Evolutionary conservation across 2,888 invertebrate species (phyloP).

Genomic region (Acrocyrtus sp.): DNA sequence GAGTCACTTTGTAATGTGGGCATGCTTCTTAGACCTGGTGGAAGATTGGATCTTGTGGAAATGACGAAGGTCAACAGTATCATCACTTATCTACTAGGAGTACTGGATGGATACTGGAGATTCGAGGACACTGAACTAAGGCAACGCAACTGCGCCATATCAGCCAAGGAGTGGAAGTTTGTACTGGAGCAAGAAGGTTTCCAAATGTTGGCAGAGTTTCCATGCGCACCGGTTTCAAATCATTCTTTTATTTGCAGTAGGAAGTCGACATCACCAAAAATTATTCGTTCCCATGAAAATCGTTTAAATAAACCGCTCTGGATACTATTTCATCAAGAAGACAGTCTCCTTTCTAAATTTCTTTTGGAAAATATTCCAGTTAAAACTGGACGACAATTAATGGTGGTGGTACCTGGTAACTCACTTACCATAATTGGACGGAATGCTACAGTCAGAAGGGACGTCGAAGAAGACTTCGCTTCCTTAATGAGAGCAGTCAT

Average conservation of each 20-base stretch:
- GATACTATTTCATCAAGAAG: no score
- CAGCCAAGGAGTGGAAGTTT: neutral
- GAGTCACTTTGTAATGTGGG: neutral
- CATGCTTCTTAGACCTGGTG: neutral
- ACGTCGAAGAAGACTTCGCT: no score
- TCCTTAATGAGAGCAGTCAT: no score
- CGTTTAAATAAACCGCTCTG: neutral
- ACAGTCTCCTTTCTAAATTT: no score
- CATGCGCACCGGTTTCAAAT: no score
- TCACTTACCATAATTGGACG: no score
- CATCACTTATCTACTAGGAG: slow-evolving; percentile 20
- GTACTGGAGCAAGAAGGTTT: neutral
- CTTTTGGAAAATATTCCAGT: no score
- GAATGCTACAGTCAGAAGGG: no score
- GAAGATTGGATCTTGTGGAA: slow-evolving; percentile 8
- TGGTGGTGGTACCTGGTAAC: no score
- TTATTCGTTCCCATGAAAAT: neutral
- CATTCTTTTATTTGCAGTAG: neutral
- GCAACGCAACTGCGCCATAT: neutral
- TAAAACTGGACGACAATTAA: no score
- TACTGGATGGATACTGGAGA: slow-evolving; percentile 32
- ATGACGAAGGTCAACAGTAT: slow-evolving; percentile 1
- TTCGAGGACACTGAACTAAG: slow-evolving; percentile 25
- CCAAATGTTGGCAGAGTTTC: neutral
- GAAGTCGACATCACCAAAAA: no score